phyloP scores from a whole-genome alignment of 2,113 vertebrate genomes.

The crab-eating macaque (Macaca fascicularis) region DNA sequence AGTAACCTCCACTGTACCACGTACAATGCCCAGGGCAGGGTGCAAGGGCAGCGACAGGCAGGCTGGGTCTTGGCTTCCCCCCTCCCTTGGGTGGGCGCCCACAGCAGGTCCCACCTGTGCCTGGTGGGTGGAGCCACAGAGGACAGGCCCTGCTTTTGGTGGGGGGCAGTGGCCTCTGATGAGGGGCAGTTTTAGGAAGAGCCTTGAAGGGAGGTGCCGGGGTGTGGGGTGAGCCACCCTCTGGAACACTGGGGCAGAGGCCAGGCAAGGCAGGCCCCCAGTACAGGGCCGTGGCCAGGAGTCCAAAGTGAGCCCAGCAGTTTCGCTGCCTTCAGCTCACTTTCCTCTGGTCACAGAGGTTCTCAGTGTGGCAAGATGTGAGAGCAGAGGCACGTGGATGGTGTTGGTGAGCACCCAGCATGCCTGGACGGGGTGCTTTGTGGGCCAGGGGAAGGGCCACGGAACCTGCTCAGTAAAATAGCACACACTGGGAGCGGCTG shows the following conservation, averaged over 20 bases:
- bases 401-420: background rate
- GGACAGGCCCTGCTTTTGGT: background rate
- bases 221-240: rapidly evolving
- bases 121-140: background rate
- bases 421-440: background rate
- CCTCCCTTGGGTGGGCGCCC: rapidly evolving
- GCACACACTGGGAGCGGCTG: background rate
- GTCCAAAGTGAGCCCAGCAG: no score
- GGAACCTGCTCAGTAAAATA: background rate
- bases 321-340: no score
- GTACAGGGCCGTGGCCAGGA: background rate
- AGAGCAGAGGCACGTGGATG: background rate
- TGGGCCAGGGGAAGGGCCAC: background rate
- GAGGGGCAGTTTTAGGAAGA: background rate
- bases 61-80: background rate
- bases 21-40: background rate
- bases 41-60: rapidly evolving
- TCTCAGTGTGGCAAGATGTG: background rate
- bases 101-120: rapidly evolving
- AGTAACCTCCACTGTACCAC: no score
- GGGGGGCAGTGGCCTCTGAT: background rate
- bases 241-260: background rate
- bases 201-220: background rate
- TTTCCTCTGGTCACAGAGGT: no score
- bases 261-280: background rate